These are phyloP conservation scores for Stenopsyche tienmushanensis DNA, from an alignment of 1,140 invertebrate genomes.

Conservation along the genomic window DNA sequence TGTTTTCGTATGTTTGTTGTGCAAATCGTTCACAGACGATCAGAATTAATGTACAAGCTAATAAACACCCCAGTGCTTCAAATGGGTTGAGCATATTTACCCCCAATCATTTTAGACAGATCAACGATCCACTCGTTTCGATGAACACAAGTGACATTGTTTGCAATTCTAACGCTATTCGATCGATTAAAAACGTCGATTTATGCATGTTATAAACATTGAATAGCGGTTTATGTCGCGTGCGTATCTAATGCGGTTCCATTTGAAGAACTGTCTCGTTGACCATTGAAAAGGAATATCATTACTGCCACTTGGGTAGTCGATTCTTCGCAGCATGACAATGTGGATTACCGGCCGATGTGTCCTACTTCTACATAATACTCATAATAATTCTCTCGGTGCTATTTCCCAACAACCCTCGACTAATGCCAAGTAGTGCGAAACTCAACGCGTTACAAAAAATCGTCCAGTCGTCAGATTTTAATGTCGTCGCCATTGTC, in stretches of 20 bases:
- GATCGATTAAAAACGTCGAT: too few species aligned
- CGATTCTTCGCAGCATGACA: conserved; percentile 11
- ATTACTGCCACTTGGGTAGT: conserved; percentile 1
- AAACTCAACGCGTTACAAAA: too few species aligned
- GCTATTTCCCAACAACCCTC: conserved; percentile 14
- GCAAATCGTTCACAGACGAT: conserved; percentile 28
- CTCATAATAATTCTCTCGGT: conserved; percentile 8
- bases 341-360: conserved; percentile 1
- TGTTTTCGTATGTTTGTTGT: conserved; percentile 34
- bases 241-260: too few species aligned
- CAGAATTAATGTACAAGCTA: conserved; percentile 15
- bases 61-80: background rate
- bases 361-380: conserved; percentile 15
- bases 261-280: conserved; percentile 2
- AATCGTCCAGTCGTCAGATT: too few species aligned
- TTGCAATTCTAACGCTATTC: too few species aligned
- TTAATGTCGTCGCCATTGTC: too few species aligned
- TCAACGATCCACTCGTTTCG: background rate
- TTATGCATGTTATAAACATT: background rate
- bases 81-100: background rate
- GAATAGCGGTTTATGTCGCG: too few species aligned
- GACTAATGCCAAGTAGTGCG: background rate
- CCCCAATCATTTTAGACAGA: background rate
- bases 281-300: conserved; percentile 5
- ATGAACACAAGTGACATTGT: too few species aligned